Conservation (phyloP, 2,113 vertebrate species). For the Leptocoma aspasia region DNA sequence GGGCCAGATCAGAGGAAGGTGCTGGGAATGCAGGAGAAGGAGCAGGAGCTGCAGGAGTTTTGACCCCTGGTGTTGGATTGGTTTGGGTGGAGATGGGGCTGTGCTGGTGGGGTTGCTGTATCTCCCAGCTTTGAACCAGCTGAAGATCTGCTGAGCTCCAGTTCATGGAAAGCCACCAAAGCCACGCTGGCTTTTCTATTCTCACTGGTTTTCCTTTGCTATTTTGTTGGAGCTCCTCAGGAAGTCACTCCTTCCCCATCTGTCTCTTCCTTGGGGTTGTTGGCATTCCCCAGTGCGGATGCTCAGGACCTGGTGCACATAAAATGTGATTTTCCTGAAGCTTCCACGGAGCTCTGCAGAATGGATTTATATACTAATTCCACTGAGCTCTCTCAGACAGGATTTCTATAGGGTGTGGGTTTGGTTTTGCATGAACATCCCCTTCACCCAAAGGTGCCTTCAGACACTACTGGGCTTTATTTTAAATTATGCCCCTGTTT, state of each 20-base stretch:
- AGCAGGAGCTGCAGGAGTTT: not conserved
- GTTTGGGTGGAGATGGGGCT: not conserved
- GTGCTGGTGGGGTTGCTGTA: not conserved
- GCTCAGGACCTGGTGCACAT: not conserved
- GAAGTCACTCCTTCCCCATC: not conserved
- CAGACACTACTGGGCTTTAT: not conserved
- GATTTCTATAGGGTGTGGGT: not conserved
- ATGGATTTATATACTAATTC: rapidly evolving
- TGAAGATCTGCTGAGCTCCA: not conserved
- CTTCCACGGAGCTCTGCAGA: not conserved
- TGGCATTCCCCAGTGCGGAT: not conserved
- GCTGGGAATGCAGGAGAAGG: not conserved
- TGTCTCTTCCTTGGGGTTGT: not conserved
- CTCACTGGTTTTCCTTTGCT: not conserved
- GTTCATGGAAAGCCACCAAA: not conserved
- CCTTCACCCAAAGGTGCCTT: not conserved
- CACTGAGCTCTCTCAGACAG: not conserved
- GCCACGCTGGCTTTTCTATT: not conserved
- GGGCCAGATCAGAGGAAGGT: not conserved
- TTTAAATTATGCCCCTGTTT: not conserved
- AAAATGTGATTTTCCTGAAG: not conserved
- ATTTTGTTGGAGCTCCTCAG: not conserved
- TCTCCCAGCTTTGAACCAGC: not conserved
- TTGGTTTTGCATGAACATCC: not conserved
- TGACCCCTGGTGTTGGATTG: rapidly evolving